Percentiles rank a stretch among this genome's conserved stretches.
Conservation (phyloP, 2,113 vertebrate species). For the Albula goreensis region DNA sequence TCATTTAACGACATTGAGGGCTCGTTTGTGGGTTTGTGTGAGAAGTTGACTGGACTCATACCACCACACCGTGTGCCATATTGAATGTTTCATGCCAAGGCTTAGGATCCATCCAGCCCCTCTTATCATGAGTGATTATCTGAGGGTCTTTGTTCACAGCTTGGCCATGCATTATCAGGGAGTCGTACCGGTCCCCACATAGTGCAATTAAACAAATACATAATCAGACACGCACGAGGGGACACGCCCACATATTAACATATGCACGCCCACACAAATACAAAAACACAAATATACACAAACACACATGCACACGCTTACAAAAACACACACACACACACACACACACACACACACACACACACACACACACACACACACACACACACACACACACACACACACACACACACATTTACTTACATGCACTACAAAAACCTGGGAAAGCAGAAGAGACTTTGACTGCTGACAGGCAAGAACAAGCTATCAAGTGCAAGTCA, state of each 20-base stretch:
- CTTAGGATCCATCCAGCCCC: background rate
- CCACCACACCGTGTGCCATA: background rate
- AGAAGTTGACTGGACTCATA: background rate
- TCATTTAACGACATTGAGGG: background rate
- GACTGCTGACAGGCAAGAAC: conserved; percentile 44
- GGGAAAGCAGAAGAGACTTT: conserved; percentile 24
- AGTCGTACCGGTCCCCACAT: background rate
- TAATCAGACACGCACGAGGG: background rate
- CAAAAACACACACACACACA: too few species aligned
- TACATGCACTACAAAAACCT: background rate
- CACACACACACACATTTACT: background rate
- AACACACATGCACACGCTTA: too few species aligned
- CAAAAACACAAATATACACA: too few species aligned
- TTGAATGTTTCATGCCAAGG: background rate
- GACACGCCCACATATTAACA: too few species aligned
- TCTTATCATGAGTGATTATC: background rate
- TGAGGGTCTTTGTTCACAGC: background rate
- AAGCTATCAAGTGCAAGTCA: conserved; percentile 57
- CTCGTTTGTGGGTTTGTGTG: background rate
- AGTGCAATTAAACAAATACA: background rate
- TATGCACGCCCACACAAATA: background rate
- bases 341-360: too few species aligned
- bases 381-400: conserved; percentile 15
- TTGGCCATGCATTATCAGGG: background rate
- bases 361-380: background rate